Conservation (phyloP, 2,113 vertebrate genomes). For the Tyrannus savana region DNA sequence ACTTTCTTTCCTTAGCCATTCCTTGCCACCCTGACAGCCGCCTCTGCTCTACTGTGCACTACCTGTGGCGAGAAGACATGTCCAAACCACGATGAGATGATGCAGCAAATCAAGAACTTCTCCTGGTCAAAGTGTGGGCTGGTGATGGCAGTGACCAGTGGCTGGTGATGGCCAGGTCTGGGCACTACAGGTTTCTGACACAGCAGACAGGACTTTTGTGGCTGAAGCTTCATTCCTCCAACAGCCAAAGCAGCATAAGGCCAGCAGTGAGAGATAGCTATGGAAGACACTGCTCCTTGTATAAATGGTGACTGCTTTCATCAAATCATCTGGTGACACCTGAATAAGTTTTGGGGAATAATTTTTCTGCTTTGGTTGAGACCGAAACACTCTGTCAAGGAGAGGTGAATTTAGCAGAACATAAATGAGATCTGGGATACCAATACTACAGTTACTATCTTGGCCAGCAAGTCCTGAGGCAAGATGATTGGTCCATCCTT, state of each 20-base stretch:
- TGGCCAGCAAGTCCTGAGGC: not conserved
- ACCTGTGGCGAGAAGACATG: not conserved
- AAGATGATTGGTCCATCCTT: not conserved
- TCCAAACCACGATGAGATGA: slow-evolving; percentile 22
- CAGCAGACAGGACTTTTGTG: not conserved
- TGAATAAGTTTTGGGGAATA: not conserved
- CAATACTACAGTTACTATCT: accelerated
- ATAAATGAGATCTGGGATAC: not conserved
- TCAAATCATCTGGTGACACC: not conserved
- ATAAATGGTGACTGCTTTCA: not conserved
- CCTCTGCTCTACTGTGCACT: not conserved
- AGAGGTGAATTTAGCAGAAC: not conserved
- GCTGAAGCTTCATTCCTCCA: not conserved
- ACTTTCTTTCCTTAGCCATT: not conserved
- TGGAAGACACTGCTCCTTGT: not conserved
- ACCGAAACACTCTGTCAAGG: not conserved
- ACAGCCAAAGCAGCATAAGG: accelerated
- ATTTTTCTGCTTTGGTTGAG: not conserved
- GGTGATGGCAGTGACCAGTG: not conserved
- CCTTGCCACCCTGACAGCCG: not conserved
- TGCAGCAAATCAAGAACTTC: slow-evolving; percentile 33
- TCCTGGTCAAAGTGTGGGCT: slow-evolving; percentile 10
- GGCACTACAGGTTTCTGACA: not conserved
- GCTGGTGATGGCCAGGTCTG: not conserved
- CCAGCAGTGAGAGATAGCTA: accelerated